A percentile compares a stretch with the other conserved stretches of the same genome.
phyloP scores from a whole-genome alignment of 2,113 vertebrate species.

The Melanerpes formicivorus region DNA sequence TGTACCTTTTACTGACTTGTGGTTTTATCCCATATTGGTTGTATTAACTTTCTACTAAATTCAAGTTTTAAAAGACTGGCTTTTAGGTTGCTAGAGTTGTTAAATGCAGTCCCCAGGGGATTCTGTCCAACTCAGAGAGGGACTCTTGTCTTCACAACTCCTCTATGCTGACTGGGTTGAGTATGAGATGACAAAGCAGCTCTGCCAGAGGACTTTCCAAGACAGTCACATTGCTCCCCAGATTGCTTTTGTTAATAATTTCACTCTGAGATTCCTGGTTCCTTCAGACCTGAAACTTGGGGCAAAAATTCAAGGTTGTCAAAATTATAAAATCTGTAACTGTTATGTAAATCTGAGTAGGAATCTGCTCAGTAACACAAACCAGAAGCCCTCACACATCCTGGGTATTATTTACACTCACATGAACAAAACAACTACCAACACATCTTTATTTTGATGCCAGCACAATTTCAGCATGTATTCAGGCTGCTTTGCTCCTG shows the following conservation, averaged over 20 bases:
- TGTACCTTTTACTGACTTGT: neutral
- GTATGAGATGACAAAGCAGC: neutral
- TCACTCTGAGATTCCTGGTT: neutral
- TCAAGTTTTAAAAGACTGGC: neutral
- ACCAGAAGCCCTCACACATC: neutral
- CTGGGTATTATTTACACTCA: neutral
- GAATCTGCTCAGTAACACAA: neutral
- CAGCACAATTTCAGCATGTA: neutral
- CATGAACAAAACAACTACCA: neutral
- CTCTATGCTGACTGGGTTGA: neutral
- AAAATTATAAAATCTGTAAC: neutral
- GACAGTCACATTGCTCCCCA: neutral
- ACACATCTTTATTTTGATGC: neutral
- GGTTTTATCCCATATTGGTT: neutral
- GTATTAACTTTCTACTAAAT: neutral
- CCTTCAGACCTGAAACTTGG: neutral
- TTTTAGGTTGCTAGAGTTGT: neutral
- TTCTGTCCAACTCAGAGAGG: neutral
- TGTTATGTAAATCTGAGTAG: neutral
- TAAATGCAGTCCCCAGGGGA: neutral
- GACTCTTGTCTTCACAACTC: neutral
- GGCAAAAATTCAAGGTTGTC: constrained; percentile 7
- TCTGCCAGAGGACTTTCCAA: neutral
- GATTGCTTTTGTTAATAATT: neutral
- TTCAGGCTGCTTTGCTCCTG: neutral